Evolutionary conservation across 2,113 vertebrate genomes (phyloP).

Genomic region (Mormoops blainvillei): DNA sequence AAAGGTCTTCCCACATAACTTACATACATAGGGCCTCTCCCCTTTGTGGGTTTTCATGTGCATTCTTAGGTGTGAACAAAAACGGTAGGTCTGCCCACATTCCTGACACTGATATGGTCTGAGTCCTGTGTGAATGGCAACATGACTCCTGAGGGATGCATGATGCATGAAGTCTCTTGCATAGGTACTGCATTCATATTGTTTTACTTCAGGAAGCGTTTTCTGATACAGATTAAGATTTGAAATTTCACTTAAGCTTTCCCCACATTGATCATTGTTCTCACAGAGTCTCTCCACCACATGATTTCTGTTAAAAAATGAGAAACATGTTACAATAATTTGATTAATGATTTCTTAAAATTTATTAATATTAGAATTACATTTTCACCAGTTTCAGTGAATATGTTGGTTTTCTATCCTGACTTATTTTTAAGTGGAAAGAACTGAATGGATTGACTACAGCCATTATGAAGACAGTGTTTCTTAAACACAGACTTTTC

Average conservation of each 20-base stretch:
- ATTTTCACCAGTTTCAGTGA: background rate
- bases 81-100: constrained; percentile 11
- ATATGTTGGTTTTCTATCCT: background rate
- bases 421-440: background rate
- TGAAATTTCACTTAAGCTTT: background rate
- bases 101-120: background rate
- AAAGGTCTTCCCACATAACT: constrained; percentile 44
- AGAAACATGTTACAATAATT: background rate
- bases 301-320: background rate
- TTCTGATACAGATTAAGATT: background rate
- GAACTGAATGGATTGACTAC: background rate
- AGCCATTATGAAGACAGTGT: background rate
- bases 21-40: constrained; percentile 40
- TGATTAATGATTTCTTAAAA: background rate
- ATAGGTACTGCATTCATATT: constrained; percentile 49
- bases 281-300: background rate
- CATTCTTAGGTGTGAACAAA: background rate
- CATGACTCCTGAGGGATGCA: background rate
- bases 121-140: background rate
- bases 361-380: background rate
- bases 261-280: background rate
- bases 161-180: background rate
- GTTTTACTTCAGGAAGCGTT: background rate
- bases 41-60: constrained; percentile 40
- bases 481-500: background rate